Evolutionary conservation across 2,113 vertebrate species (phyloP).

Genomic region (Spizaetus ornatus): DNA sequence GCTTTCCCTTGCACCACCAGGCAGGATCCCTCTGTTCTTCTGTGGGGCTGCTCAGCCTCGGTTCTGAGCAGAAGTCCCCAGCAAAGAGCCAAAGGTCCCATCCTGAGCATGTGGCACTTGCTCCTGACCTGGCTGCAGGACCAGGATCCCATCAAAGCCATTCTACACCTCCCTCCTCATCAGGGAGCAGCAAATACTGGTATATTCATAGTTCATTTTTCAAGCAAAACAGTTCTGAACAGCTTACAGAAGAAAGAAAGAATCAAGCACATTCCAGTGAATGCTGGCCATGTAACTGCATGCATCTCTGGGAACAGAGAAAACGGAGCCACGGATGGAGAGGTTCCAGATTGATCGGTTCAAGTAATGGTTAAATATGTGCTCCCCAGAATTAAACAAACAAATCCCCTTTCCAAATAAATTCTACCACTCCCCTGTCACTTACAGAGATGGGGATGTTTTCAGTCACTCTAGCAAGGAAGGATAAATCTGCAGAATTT

Average conservation of each 20-base stretch:
- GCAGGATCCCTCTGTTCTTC: background rate
- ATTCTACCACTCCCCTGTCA: background rate
- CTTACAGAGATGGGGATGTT: background rate
- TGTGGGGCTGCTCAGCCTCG: background rate
- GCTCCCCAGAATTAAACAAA: background rate
- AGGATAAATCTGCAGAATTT: background rate
- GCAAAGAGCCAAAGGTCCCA: background rate
- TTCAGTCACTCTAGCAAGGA: background rate
- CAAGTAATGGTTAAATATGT: background rate
- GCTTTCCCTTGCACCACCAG: background rate
- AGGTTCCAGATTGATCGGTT: background rate
- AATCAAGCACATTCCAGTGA: background rate
- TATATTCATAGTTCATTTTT: background rate
- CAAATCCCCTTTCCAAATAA: background rate
- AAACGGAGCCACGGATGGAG: background rate
- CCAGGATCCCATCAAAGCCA: background rate
- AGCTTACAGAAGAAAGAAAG: background rate
- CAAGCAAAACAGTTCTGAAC: background rate
- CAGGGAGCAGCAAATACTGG: background rate
- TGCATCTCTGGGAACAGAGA: background rate
- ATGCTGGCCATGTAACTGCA: background rate
- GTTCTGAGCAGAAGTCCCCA: background rate
- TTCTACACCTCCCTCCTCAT: background rate
- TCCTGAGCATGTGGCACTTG: background rate
- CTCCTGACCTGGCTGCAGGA: background rate